A percentile compares a stretch with the other conserved stretches of the same genome.
phyloP scores from a whole-genome alignment of 2,888 invertebrate genomes.

The Exocentrus adspersus region DNA sequence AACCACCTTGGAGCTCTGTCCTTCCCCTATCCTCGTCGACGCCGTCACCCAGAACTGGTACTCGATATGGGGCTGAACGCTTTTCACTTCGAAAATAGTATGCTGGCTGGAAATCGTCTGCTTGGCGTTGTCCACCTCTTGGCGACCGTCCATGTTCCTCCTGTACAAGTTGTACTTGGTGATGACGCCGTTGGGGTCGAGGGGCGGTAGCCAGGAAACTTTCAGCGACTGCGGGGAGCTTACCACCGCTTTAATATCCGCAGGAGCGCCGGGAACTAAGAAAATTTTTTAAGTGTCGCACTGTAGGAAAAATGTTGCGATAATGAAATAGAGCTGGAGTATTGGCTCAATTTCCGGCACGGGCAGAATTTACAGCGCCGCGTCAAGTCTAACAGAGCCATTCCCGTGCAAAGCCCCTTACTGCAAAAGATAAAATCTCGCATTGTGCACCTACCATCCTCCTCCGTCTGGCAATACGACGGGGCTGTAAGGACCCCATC shows the following conservation, averaged over 20 bases:
- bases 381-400: neutral
- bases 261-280: conserved; percentile 84
- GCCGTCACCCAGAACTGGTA: conserved; percentile 85
- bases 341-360: conserved; percentile 14
- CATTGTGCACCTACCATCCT: conserved; percentile 71
- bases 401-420: neutral
- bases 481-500: conserved; percentile 77
- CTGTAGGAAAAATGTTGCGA: too few species aligned
- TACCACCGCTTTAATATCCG: conserved; percentile 82
- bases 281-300: too few species aligned
- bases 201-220: conserved; percentile 81
- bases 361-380: neutral
- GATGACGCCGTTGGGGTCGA: conserved; percentile 79
- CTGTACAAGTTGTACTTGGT: conserved; percentile 80
- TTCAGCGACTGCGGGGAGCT: conserved; percentile 78
- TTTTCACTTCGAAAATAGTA: conserved; percentile 74
- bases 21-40: conserved; percentile 80
- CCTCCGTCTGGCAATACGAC: conserved; percentile 79
- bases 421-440: conserved; percentile 4
- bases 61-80: conserved; percentile 74
- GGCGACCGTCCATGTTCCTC: conserved; percentile 73
- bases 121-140: conserved; percentile 76
- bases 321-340: too few species aligned
- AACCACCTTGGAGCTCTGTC: conserved; percentile 75
- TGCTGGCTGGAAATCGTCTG: conserved; percentile 72